phyloP scores from a whole-genome alignment of 2,888 invertebrate genomes.

The Tipula lateralis region DNA sequence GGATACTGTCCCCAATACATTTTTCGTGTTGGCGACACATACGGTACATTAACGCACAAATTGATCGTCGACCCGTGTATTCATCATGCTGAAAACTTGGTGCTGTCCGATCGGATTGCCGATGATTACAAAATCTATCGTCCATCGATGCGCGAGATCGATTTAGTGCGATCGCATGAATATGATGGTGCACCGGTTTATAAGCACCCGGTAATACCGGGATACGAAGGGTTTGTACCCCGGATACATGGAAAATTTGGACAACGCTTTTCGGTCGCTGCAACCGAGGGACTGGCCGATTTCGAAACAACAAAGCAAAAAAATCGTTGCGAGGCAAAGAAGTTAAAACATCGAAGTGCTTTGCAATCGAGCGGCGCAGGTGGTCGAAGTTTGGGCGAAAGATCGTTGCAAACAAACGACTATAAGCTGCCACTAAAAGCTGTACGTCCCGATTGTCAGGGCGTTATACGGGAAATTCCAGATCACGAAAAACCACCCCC shows the following conservation, averaged over 20 bases:
- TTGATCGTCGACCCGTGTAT: conserved; percentile 68
- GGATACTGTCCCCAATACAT: conserved; percentile 73
- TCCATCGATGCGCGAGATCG: conserved; percentile 62
- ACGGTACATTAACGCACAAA: conserved; percentile 69
- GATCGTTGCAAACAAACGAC: conserved; percentile 57
- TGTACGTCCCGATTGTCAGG: conserved; percentile 64
- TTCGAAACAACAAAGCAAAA: conserved; percentile 61
- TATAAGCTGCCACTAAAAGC: conserved; percentile 64
- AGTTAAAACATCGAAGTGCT: conserved; percentile 40
- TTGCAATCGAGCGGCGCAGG: conserved; percentile 41
- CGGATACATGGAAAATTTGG: conserved; percentile 62
- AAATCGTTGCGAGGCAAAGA: conserved; percentile 52
- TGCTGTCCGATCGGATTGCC: conserved; percentile 54
- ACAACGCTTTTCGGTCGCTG: conserved; percentile 65
- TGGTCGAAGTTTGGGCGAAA: conserved; percentile 42
- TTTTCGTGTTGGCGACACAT: conserved; percentile 69
- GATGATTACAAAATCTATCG: conserved; percentile 51
- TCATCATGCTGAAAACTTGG: conserved; percentile 65
- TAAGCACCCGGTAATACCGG: conserved; percentile 67
- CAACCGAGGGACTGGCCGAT: conserved; percentile 67
- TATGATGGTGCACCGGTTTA: conserved; percentile 64
- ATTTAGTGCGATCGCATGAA: conserved; percentile 60
- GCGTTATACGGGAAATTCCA: conserved; percentile 57
- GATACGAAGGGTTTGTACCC: conserved; percentile 65
- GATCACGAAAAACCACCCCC: conserved; percentile 51